Evolutionary conservation across 2,888 invertebrate genomes (phyloP).

Genomic region (Tachina lurida): DNA sequence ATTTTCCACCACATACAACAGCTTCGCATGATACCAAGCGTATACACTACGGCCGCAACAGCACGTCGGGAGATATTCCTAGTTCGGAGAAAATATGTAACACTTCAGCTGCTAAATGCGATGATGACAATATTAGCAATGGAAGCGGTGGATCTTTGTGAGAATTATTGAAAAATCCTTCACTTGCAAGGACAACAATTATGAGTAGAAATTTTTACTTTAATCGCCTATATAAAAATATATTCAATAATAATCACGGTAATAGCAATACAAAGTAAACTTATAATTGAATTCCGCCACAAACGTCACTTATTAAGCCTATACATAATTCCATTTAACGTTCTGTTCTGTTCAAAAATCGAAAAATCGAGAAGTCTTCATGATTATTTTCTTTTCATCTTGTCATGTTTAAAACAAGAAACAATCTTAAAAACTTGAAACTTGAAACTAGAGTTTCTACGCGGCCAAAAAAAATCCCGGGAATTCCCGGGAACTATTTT

Average conservation of each 20-base stretch:
- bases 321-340: not conserved
- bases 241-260: slow-evolving; percentile 74
- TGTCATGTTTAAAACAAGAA: too few species aligned
- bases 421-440: too few species aligned
- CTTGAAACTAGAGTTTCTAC: too few species aligned
- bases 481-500: too few species aligned
- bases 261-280: slow-evolving; percentile 45
- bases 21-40: not conserved
- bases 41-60: not conserved
- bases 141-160: slow-evolving; percentile 76
- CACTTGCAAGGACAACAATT: slow-evolving; percentile 73
- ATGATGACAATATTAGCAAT: slow-evolving; percentile 55
- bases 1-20: slow-evolving; percentile 83
- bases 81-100: slow-evolving; percentile 7
- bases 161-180: slow-evolving; percentile 79
- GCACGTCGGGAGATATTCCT: not conserved
- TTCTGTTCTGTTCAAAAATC: not conserved
- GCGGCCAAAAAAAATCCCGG: too few species aligned
- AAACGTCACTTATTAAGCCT: not conserved
- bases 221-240: slow-evolving; percentile 77
- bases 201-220: slow-evolving; percentile 76
- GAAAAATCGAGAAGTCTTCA: too few species aligned
- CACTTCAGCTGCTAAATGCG: slow-evolving; percentile 12
- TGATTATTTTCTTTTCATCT: too few species aligned
- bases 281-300: not conserved